These are phyloP conservation scores for Cyclophora punctaria DNA, from an alignment of 2,888 invertebrate genomes.

Conservation along the genomic window DNA sequence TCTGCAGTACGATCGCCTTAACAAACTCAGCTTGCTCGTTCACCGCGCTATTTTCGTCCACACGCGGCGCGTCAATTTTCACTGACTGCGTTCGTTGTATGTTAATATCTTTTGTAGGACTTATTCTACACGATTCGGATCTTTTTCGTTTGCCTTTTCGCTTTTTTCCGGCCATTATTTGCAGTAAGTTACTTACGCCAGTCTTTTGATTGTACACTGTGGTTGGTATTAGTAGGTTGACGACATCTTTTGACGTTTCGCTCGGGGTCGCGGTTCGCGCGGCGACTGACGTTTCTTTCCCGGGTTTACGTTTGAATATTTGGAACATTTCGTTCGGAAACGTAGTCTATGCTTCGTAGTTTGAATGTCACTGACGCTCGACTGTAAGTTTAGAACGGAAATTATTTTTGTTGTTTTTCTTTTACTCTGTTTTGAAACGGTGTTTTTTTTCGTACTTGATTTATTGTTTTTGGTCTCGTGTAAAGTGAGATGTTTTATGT, in stretches of 20 bases:
- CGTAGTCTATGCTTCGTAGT: slow-evolving; percentile 29
- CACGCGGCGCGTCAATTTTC: slow-evolving; percentile 26
- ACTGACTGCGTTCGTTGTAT: slow-evolving; percentile 3
- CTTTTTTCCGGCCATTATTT: slow-evolving; percentile 66
- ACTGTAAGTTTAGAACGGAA: not conserved
- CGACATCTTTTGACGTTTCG: slow-evolving; percentile 61
- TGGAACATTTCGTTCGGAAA: slow-evolving; percentile 55
- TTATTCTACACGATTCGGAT: slow-evolving; percentile 46
- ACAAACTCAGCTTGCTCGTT: slow-evolving; percentile 56
- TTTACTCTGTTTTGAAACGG: not conserved
- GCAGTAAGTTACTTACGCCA: slow-evolving; percentile 56
- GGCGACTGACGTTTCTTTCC: slow-evolving; percentile 51
- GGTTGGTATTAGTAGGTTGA: slow-evolving; percentile 58
- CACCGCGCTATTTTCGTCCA: slow-evolving; percentile 50
- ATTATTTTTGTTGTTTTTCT: slow-evolving; percentile 13
- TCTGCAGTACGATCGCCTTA: slow-evolving; percentile 61
- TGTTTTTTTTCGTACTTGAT: too few relatives aligned
- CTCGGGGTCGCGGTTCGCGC: slow-evolving; percentile 38
- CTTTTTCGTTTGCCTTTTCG: slow-evolving; percentile 48
- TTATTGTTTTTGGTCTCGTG: too few relatives aligned
- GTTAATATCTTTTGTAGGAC: slow-evolving; percentile 32
- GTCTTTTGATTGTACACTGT: slow-evolving; percentile 58
- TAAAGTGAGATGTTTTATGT: too few relatives aligned
- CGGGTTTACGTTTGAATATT: slow-evolving; percentile 66
- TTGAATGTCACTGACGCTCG: slow-evolving; percentile 30